Conservation (phyloP, 2,888 invertebrate genomes). For the Pasiphila rectangulata region DNA sequence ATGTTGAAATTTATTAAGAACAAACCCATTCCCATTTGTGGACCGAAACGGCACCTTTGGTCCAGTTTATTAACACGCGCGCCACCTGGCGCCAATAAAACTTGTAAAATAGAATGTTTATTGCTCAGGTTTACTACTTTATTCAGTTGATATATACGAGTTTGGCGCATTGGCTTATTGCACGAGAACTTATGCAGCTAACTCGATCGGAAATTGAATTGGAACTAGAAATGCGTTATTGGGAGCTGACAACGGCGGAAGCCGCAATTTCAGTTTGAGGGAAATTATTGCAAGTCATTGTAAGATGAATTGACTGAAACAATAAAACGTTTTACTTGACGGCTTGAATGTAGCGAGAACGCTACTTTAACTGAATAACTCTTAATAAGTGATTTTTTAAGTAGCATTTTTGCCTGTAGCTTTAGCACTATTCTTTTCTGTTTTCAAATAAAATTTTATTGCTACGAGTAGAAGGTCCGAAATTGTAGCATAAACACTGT, state of each 20-base stretch:
- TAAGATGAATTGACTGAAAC: no score
- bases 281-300: no score
- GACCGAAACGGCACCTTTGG: neutral
- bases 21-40: neutral
- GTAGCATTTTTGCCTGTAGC: neutral
- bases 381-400: no score
- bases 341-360: no score
- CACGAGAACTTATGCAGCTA: constrained; percentile 32
- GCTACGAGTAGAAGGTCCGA: no score
- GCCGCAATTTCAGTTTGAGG: no score
- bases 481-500: no score
- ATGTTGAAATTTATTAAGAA: neutral
- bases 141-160: constrained; percentile 46
- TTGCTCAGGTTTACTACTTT: constrained; percentile 45
- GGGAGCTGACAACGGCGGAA: constrained; percentile 3
- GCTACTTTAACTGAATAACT: no score
- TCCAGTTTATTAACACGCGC: constrained; percentile 38
- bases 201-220: constrained; percentile 40
- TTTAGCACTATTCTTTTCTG: no score
- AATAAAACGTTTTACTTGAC: no score
- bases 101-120: constrained; percentile 53
- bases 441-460: no score
- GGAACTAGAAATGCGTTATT: constrained; percentile 13
- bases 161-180: constrained; percentile 40
- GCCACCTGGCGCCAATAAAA: constrained; percentile 47